Conservation (phyloP, 2,888 invertebrate genomes). For the Hypolimnas misippus region DNA sequence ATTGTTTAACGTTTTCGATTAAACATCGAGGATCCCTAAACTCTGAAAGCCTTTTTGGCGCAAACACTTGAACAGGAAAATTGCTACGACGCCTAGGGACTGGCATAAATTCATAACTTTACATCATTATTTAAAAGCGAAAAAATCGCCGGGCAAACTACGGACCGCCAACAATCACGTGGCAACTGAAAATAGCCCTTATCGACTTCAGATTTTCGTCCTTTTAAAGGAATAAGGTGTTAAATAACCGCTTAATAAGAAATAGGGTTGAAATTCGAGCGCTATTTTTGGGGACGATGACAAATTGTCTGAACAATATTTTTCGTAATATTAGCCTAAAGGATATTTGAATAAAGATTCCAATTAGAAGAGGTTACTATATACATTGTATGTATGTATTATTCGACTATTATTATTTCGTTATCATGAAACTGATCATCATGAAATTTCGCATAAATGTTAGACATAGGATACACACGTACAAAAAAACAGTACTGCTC, state of each 20-base stretch:
- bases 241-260: constrained; percentile 9
- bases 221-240: constrained; percentile 11
- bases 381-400: not conserved
- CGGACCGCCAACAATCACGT: constrained; percentile 15
- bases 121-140: constrained; percentile 69
- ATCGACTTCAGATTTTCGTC: constrained; percentile 2
- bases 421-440: too few species aligned
- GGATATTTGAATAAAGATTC: constrained; percentile 8
- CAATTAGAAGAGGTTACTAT: constrained; percentile 17
- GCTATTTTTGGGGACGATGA: constrained; percentile 18
- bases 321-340: constrained; percentile 22
- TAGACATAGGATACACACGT: too few species aligned
- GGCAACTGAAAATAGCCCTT: constrained; percentile 16
- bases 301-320: constrained; percentile 28
- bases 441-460: too few species aligned
- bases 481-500: too few species aligned
- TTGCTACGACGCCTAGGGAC: constrained; percentile 61
- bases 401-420: not conserved
- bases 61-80: constrained; percentile 65
- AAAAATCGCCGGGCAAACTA: constrained; percentile 46
- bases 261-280: constrained; percentile 25
- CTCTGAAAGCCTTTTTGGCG: constrained; percentile 51
- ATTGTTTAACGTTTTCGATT: too few species aligned
- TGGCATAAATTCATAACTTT: constrained; percentile 64
- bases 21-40: too few species aligned